A percentile compares a stretch with the other conserved stretches of the same genome.
Conservation (phyloP, 2,888 invertebrate species). For the Cheilosia pagana region DNA sequence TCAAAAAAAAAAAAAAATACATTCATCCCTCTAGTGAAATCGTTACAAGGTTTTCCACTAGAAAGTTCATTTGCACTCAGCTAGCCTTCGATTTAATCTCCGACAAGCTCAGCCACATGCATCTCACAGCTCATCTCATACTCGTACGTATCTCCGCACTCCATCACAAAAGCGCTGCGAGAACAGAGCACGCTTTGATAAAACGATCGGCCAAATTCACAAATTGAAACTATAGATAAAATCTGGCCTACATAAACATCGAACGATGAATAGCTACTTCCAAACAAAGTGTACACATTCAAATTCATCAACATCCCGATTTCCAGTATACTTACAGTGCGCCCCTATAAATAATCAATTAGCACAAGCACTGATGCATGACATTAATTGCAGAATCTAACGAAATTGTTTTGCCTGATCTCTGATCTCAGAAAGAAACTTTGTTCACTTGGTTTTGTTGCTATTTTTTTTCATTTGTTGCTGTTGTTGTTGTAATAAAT, state of each 20-base stretch:
- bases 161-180: no score
- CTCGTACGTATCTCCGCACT: no score
- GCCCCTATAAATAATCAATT: conserved; percentile 62
- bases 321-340: not conserved
- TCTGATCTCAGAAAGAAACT: conserved; percentile 46
- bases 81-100: not conserved
- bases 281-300: not conserved
- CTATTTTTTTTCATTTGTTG: not conserved
- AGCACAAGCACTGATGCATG: conserved; percentile 62
- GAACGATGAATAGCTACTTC: not conserved
- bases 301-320: conserved; percentile 1
- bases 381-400: conserved; percentile 64
- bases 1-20: no score
- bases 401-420: conserved; percentile 66
- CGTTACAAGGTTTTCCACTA: not conserved
- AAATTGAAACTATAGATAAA: conserved; percentile 22
- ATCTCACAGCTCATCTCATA: no score
- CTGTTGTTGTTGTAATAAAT: conserved; percentile 55
- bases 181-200: conserved; percentile 1
- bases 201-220: not conserved
- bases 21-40: no score
- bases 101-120: not conserved
- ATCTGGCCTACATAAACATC: conserved; percentile 40
- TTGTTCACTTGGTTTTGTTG: not conserved
- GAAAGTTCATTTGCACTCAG: not conserved